Conservation (phyloP, 2,113 vertebrate species). For the Aphelocoma coerulescens region DNA sequence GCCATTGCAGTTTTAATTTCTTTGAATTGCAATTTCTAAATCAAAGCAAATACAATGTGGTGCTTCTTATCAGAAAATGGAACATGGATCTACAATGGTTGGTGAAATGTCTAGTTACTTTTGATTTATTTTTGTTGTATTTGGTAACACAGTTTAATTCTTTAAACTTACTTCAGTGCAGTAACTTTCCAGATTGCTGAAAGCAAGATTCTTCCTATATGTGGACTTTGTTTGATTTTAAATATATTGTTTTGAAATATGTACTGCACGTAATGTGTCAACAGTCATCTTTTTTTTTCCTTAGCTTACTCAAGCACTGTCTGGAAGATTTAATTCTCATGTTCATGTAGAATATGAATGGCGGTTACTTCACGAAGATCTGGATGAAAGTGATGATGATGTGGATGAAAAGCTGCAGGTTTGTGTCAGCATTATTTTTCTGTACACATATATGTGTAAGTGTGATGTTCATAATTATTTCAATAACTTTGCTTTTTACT, state of each 20-base stretch:
- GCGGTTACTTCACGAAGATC: constrained; percentile 89
- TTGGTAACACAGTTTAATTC: background rate
- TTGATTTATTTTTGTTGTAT: background rate
- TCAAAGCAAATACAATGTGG: background rate
- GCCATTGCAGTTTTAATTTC: background rate
- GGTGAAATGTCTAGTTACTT: background rate
- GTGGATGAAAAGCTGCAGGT: constrained; percentile 89
- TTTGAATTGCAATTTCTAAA: background rate
- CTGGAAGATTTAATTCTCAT: constrained; percentile 92
- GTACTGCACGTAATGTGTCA: background rate
- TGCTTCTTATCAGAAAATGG: background rate
- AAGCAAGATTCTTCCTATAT: background rate
- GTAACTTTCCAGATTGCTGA: background rate
- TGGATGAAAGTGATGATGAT: constrained; percentile 96
- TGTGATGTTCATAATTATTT: background rate
- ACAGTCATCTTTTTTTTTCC: background rate
- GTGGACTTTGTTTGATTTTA: background rate
- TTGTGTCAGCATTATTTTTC: background rate
- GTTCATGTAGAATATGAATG: constrained; percentile 97
- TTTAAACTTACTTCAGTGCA: background rate
- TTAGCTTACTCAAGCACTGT: constrained; percentile 88
- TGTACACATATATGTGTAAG: background rate
- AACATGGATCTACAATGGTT: background rate
- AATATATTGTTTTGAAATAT: background rate
- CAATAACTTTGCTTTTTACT: background rate